Base-by-base conservation (phyloP, 2,113 vertebrate species). In the Octodon degus region DNA sequence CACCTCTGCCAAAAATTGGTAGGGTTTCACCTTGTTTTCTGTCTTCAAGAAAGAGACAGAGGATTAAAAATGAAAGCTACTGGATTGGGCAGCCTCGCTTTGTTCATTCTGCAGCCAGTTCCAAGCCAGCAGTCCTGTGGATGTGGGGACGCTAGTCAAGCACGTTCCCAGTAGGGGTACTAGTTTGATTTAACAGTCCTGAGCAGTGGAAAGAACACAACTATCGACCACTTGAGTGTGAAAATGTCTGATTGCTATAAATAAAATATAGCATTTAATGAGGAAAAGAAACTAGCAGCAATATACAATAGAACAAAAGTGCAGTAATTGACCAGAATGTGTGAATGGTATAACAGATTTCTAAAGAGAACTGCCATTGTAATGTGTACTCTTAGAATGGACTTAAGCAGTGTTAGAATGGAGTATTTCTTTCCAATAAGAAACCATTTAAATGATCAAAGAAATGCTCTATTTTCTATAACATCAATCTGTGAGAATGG, bases 201-300 rank as follows among this genome's bases (percentile, higher is more conserved):
- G 72, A 93, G 93, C 97, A 96, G 92, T 96, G 96, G 82, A 96
- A 55, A 92, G 72, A 82, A 80, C 88, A 93, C 53, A 74, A 82
- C 79, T 97, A 96, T 97, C 10, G 3, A 94, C 90, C 92, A 95
- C 96, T 95, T 96, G 92, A 92, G 94, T 88, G 93, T 95, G 88
- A 91, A 97, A 96, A 88, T 95, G 72, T 90, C 90, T 96, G 90
- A 76, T 86, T 82, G 95, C 62, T 92, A 82, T 93, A 86, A 86
- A 97, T 95, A 96, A 97, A 97, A 94, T 96, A 95, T 58, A 70
- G 67, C 76, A 86, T 34, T 76, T 17, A 0, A 93, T 53, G 24
- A 97, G 27, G 53, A 91, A 47, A 93, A 90, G 47, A 95, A 91
- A 62, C 93, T 89, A 92, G 88, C 90, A 93, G 83, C 65, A 90